These are phyloP conservation scores for Argentina silus DNA, from an alignment of 2,797 vertebrate species.

Conservation along the genomic window DNA sequence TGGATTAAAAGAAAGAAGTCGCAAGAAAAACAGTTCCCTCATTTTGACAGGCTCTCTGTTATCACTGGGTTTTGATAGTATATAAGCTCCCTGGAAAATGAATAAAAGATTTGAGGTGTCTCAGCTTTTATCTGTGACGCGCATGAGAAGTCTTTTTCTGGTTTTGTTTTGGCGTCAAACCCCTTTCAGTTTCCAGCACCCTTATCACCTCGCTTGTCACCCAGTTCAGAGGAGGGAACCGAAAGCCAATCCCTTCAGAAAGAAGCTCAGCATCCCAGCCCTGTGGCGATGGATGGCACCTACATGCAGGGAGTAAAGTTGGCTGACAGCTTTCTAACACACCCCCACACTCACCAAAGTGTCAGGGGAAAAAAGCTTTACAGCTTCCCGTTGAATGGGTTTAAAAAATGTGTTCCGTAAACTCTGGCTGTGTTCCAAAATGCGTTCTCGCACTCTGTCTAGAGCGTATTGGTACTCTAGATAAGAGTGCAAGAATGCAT, in stretches of 20 bases:
- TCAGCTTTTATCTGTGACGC: conserved; percentile 26
- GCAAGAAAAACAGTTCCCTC: not conserved
- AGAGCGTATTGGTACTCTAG: no score
- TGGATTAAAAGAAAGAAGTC: conserved; percentile 12
- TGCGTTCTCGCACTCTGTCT: no score
- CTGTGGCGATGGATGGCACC: no score
- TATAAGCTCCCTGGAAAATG: conserved; percentile 31
- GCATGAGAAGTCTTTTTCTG: conserved; percentile 8
- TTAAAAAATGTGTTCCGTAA: not conserved
- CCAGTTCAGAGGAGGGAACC: not conserved
- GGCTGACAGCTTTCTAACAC: not conserved
- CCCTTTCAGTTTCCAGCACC: not conserved
- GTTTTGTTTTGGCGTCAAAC: conserved; percentile 9
- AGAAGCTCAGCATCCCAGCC: no score
- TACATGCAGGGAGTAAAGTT: not conserved
- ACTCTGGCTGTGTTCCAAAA: not conserved
- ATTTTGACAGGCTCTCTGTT: conserved; percentile 4
- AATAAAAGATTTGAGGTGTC: conserved; percentile 38
- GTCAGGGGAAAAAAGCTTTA: not conserved
- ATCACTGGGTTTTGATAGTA: conserved; percentile 18
- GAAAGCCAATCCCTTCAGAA: not conserved
- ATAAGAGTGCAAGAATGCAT: no score
- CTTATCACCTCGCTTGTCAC: conserved; percentile 1
- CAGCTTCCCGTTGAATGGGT: not conserved
- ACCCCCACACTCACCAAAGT: not conserved